These are phyloP conservation scores for Caiman crocodilus DNA, from an alignment of 2,797 vertebrate species.

Conservation along the genomic window DNA sequence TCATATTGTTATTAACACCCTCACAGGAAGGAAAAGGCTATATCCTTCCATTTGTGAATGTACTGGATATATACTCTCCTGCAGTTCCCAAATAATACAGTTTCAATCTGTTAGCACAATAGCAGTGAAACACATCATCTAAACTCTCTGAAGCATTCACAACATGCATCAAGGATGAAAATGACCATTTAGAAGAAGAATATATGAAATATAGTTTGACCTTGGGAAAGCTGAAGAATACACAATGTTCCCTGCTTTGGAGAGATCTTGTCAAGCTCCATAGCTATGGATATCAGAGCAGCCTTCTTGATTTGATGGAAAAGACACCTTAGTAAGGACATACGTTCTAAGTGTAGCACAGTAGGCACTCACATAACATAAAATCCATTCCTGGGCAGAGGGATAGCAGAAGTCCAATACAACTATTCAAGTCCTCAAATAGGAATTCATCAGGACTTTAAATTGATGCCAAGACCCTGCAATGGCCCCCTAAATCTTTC, in stretches of 20 bases:
- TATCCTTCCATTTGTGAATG: background rate
- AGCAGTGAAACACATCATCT: background rate
- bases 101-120: background rate
- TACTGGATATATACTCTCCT: background rate
- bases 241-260: background rate
- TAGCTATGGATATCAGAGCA: background rate
- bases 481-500: background rate
- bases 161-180: background rate
- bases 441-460: background rate
- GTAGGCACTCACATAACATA: background rate
- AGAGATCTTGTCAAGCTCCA: background rate
- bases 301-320: background rate
- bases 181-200: background rate
- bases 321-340: background rate
- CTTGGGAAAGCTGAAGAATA: background rate
- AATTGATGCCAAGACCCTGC: background rate
- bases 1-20: background rate
- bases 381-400: background rate
- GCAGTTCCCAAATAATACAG: background rate
- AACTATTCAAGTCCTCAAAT: slow-evolving; percentile 14
- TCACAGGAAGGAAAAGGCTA: background rate
- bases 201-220: background rate
- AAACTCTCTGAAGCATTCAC: background rate
- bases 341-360: background rate
- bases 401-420: background rate